A percentile compares a stretch with the other conserved stretches of the same genome.
Evolutionary conservation across 2,797 vertebrate species (phyloP).

Genomic region (Cynopterus sphinx): DNA sequence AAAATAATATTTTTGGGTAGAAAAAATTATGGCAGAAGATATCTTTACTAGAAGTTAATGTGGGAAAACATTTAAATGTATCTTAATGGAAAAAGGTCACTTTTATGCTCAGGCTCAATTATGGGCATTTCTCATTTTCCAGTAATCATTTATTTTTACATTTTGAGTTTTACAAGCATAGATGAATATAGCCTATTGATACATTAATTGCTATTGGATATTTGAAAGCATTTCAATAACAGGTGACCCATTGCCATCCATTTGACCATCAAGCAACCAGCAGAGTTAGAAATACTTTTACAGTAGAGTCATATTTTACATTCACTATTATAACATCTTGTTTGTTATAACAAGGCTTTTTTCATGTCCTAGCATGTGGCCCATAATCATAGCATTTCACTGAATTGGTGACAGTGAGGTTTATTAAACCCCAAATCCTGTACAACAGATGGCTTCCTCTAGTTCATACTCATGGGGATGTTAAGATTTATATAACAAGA

Average conservation of each 20-base stretch:
- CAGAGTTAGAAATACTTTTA: not conserved
- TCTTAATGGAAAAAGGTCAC: not conserved
- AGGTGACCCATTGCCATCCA: not conserved
- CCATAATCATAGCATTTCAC: not conserved
- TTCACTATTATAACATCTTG: not conserved
- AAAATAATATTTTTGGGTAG: not conserved
- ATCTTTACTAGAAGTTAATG: not conserved
- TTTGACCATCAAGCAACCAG: not conserved
- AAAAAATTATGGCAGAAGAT: not conserved
- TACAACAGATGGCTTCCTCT: not conserved
- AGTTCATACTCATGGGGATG: not conserved
- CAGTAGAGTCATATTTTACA: not conserved
- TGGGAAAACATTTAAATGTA: not conserved
- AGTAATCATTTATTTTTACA: not conserved
- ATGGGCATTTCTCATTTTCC: not conserved
- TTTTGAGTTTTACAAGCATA: not conserved
- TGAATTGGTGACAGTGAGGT: not conserved
- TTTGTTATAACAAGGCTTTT: conserved; percentile 23
- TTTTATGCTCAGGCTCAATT: not conserved
- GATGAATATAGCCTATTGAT: not conserved
- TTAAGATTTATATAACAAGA: not conserved
- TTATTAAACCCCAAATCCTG: not conserved
- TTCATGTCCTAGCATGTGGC: not conserved
- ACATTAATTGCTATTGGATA: not conserved
- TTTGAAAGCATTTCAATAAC: not conserved